Base-by-base conservation (phyloP, 2,113 vertebrate species). In the Camelus dromedarius region DNA sequence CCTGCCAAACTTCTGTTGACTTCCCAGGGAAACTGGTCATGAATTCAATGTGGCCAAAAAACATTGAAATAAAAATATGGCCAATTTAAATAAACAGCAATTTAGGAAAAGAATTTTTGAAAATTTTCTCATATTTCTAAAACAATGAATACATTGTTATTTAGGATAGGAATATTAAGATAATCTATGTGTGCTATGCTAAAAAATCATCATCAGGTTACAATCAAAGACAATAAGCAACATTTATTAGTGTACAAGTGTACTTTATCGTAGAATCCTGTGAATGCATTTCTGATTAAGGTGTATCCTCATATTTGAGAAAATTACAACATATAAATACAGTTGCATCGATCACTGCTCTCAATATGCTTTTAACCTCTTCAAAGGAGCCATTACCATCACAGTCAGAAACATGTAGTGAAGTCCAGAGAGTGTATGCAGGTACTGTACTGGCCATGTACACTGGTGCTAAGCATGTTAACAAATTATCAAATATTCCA, bases 331-430 rank as follows among this genome's bases (percentile, higher is more conserved):
- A 70, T 88, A 92, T 89, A 97, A 97, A 96, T 92, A 97, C 66
- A 76, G 96, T 88, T 97, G 82, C 86, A 97, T 97, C 46, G 83
- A 97, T 97, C 95, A 80, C 86, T 91, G 92, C 96, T 98, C 97
- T 97, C 97, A 95, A 95, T 98, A 90, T 96, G 97, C 97, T 97
- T 98, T 98, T 98, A 98, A 96, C 97, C 97, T 98, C 96, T 97
- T 98, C 97, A 91, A 97, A 98, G 97, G 97, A 97, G 89, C 97
- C 96, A 94, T 97, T 98, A 97, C 96, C 96, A 96, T 96, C 98
- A 96, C 96, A 98, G 93, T 95, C 79, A 97, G 96, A 96, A 96
- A 85, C 52, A 46, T 58, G 79, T 14, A 81, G 72, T 72, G 64
- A 62, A 72, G 93, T 79, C 67, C 91, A 77, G 95, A 96, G 84